Evolutionary conservation across 2,888 invertebrate genomes (phyloP).

Genomic region (Plagodis dolabraria): DNA sequence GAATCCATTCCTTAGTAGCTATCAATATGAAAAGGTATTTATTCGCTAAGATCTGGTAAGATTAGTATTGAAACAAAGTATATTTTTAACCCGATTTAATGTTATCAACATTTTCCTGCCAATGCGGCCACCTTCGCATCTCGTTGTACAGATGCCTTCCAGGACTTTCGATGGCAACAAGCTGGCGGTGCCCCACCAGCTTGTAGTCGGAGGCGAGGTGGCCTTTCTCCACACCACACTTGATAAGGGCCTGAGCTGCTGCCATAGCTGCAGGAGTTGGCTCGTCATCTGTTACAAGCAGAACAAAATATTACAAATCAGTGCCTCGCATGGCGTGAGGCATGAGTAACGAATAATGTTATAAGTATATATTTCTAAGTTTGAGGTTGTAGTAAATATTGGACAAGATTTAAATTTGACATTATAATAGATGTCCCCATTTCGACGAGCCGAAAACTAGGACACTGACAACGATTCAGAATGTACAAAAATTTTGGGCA

Average conservation of each 20-base stretch:
- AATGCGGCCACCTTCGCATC: conserved; percentile 77
- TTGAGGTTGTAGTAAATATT: too few species aligned
- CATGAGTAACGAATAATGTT: background rate
- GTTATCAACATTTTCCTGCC: conserved; percentile 58
- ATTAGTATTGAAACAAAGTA: too few species aligned
- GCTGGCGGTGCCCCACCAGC: conserved; percentile 86
- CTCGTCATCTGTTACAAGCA: conserved; percentile 74
- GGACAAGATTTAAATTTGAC: too few species aligned
- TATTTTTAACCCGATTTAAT: conserved; percentile 34
- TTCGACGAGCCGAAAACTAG: too few species aligned
- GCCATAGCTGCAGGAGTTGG: conserved; percentile 84
- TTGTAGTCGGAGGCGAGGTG: conserved; percentile 84
- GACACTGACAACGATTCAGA: too few species aligned
- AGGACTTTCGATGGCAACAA: conserved; percentile 70
- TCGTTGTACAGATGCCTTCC: conserved; percentile 72
- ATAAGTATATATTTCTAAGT: too few species aligned
- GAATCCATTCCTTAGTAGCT: too few species aligned
- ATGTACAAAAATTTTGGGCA: too few species aligned
- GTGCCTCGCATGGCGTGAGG: background rate
- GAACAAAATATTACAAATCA: background rate
- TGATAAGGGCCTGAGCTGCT: conserved; percentile 83
- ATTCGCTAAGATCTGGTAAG: too few species aligned
- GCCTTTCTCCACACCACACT: conserved; percentile 85
- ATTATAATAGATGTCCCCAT: too few species aligned
- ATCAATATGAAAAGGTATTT: too few species aligned